Evolutionary conservation across 2,797 vertebrate species (phyloP).

Genomic region (Lateolabrax maculatus): DNA sequence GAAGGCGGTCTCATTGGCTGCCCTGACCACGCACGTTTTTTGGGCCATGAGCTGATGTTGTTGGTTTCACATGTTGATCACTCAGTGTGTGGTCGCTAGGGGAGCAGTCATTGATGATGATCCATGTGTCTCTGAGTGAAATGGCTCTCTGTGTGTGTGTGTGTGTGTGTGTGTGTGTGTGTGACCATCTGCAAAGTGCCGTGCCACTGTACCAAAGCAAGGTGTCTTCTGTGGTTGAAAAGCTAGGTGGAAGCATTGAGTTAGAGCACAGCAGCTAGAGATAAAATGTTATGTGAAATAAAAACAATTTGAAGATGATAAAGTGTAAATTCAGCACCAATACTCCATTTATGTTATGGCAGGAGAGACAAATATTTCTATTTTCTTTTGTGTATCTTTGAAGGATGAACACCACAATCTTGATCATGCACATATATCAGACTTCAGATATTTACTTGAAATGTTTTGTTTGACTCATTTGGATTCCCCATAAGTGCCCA

Average conservation of each 20-base stretch:
- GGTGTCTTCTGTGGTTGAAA: conserved; percentile 76
- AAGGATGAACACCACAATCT: conserved; percentile 19
- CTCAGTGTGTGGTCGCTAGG: not conserved
- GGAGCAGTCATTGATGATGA: conserved; percentile 32
- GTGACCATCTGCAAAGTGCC: conserved; percentile 43
- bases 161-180: conserved; percentile 21
- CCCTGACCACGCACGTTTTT: not conserved
- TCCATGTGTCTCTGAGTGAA: conserved; percentile 26
- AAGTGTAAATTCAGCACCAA: conserved; percentile 35
- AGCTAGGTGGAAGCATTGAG: conserved; percentile 83
- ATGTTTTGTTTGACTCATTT: conserved; percentile 36
- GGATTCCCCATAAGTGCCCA: conserved; percentile 8
- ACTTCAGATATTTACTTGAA: conserved; percentile 9
- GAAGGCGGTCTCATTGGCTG: not conserved
- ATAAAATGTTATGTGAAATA: conserved; percentile 38
- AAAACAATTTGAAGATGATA: conserved; percentile 50
- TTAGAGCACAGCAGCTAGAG: conserved; percentile 53
- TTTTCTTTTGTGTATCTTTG: conserved; percentile 33
- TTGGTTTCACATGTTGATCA: conserved; percentile 37
- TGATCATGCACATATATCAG: conserved; percentile 17
- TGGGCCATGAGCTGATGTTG: conserved; percentile 15
- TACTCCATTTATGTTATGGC: conserved; percentile 5
- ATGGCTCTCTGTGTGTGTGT: conserved; percentile 2
- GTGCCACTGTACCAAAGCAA: conserved; percentile 43
- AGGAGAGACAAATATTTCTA: not conserved